Evolutionary conservation across 2,113 vertebrate species (phyloP).

Genomic region (human): DNA sequence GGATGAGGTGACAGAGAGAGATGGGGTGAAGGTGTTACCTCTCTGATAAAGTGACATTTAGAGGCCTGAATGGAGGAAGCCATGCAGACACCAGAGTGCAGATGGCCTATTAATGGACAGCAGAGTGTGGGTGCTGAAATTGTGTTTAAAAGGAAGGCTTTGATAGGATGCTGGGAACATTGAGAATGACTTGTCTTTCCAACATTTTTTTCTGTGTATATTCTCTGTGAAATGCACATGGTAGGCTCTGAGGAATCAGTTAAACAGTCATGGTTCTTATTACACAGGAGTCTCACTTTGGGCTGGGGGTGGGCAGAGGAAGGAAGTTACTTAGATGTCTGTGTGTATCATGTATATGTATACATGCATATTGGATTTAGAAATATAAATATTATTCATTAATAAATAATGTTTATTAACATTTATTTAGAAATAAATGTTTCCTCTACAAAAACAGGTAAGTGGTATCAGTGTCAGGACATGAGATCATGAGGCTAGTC

Average conservation of each 20-base stretch:
- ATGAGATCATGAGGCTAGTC: slow-evolving; percentile 66
- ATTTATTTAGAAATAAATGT: background rate
- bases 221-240: background rate
- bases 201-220: background rate
- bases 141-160: background rate
- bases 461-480: slow-evolving; percentile 26
- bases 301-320: background rate
- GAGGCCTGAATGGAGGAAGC: background rate
- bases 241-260: background rate
- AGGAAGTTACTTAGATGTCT: background rate
- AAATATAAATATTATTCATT: no score
- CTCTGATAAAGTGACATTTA: background rate
- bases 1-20: background rate
- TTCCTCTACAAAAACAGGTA: background rate
- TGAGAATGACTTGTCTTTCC: background rate
- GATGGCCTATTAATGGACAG: background rate
- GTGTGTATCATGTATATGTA: background rate
- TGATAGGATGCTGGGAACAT: background rate
- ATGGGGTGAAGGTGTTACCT: no score
- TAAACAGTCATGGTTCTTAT: background rate
- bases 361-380: background rate
- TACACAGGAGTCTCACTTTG: background rate
- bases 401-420: no score
- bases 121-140: background rate
- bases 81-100: background rate